Base-by-base conservation (phyloP, 2,113 vertebrate genomes). In the Calyptommatus sinebrachiatus region DNA sequence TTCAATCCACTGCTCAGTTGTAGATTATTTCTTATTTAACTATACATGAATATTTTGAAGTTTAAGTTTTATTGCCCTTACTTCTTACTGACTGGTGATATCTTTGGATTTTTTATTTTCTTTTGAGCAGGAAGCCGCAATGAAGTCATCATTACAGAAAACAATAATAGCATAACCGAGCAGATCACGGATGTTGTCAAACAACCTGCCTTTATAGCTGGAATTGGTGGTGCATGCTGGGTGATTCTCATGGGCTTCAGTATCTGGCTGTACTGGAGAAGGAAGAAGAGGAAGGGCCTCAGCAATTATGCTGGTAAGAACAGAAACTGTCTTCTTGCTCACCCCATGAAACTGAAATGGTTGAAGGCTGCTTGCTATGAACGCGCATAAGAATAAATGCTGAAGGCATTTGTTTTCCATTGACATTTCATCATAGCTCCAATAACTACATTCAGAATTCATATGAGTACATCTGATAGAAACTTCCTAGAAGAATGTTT, bases 171-270 rank as follows among this genome's bases (percentile, higher is more conserved):
- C 94, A 99, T 99, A 94, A 98, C 98, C 7, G 98, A 99, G 83
- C 98, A 99, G 94, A 99, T 99, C 93, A 99, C 98, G 1, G 98
- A 99, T 80, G 98, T 99, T 90, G 98, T 99, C 87, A 99, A 99
- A 90, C 98, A 99, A 87, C 98, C 98, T 41, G 98, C 98, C 80
- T 99, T 99, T 87, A 99, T 99, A 75, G 98, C 98, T 22, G 98
- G 98, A 71, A 99, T 99, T 5, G 98, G 98, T 79, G 98, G 98
- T 31, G 98, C 98, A 24, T 99, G 98, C 90, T 99, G 98, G 98
- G 98, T 99, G 90, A 99, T 99, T 91, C 94, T 99, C 86, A 99
- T 99, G 98, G 98, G 98, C 73, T 99, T 99, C 94, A 99, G 98
- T 94, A 99, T 99, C 94, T 99, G 98, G 98, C 94, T 99, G 0